Evolutionary conservation across 2,113 vertebrate species (phyloP), one percentile per base, ranked within the genome.

Genomic region (Carassius gibelio): DNA sequence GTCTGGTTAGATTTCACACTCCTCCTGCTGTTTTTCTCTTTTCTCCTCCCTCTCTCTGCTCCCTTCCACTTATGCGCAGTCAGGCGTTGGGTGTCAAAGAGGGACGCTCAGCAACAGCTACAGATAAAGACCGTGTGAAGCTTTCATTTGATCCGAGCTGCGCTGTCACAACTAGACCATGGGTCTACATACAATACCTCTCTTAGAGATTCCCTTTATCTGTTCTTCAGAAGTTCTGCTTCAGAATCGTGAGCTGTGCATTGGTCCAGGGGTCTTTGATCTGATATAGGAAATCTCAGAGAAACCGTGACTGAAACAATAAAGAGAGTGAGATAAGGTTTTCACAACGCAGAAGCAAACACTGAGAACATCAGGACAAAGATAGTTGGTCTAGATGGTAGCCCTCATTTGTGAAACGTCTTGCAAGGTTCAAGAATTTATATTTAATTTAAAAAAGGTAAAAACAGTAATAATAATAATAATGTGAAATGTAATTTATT

Each of bases 21-120:
- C 80, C 62, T 66, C 62, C 45, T 75, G 34, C 75, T 23, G 14
- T 59, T 71, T 48, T 59, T 59, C 48, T 69, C 42, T 82, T 82
- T 59, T 80, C 61, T 66, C 57, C 76, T 48, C 82, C 55, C 66
- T 87, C 75, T 62, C 38, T 45, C 82, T 75, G 45, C 52, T 66
- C 75, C 30, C 66, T 48, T 75, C 45, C 81, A 72, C 81, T 75
- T 62, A 85, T 64, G 78, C 77, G 84, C 83, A 80, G 59, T 80
- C 88, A 88, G 77, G 64, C 80, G 11, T 69, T 83, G 48, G 82
- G 59, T 84, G 82, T 75, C 71, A 71, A 81, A 84, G 78, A 83
- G 76, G 75, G 57, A 72, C n/a, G 82, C 81, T 85, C 72, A 34
- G 84, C 55, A 86, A 81, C 74, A 42, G 83, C 50, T 19, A 52